Percentiles rank a stretch among this genome's conserved stretches.
These are phyloP conservation scores for Drosophila rhopaloa DNA, from an alignment of 1,140 invertebrate species.

Conservation along the genomic window DNA sequence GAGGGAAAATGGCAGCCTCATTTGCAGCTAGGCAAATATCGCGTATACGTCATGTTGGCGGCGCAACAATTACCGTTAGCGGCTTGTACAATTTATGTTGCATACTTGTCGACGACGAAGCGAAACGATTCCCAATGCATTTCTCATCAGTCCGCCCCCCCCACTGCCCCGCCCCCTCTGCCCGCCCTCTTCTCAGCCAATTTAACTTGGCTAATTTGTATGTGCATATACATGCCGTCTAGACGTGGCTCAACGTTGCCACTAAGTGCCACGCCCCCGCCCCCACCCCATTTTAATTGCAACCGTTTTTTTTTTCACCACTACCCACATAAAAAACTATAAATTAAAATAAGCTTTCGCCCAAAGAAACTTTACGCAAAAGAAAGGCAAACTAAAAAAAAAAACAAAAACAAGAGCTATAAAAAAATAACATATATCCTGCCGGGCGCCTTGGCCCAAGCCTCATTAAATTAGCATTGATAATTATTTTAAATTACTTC, in stretches of 20 bases:
- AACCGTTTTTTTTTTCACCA: conserved; percentile 22
- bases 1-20: conserved; percentile 28
- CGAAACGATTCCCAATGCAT: conserved; percentile 38
- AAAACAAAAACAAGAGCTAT: neutral
- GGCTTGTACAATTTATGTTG: conserved; percentile 75
- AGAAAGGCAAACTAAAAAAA: neutral
- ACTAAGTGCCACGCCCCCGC: conserved; percentile 16
- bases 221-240: conserved; percentile 25
- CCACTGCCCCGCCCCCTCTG: neutral
- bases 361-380: conserved; percentile 8
- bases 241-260: conserved; percentile 23
- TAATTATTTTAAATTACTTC: conserved; percentile 82
- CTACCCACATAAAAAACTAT: conserved; percentile 49
- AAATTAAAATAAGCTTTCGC: conserved; percentile 52
- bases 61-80: conserved; percentile 75
- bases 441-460: conserved; percentile 28
- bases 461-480: conserved; percentile 81
- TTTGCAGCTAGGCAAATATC: conserved; percentile 74
- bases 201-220: conserved; percentile 57
- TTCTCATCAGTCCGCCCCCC: neutral
- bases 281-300: conserved; percentile 62
- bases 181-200: conserved; percentile 27
- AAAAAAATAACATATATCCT: conserved; percentile 9
- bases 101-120: conserved; percentile 30
- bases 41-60: conserved; percentile 74